A percentile compares a stretch with the other conserved stretches of the same genome.
Conservation (phyloP, 1,140 invertebrate species). For the Nephotettix cincticeps region DNA sequence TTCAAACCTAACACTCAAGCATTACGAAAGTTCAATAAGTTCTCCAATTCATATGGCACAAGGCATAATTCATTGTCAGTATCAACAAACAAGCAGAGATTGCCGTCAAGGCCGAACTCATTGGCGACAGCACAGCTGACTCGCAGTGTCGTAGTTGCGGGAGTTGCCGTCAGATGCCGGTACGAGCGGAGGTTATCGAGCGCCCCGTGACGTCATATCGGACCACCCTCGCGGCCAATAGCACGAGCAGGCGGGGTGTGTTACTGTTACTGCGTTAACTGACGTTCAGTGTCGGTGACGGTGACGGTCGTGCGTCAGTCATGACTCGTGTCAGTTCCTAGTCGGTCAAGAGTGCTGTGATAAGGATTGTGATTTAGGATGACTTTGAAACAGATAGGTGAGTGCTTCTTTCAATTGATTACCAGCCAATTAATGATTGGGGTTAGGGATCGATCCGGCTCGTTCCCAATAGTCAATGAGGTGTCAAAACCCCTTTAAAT, state of each 20-base stretch:
- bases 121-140: neutral
- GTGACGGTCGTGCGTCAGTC: too few relatives aligned
- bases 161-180: neutral
- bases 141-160: neutral
- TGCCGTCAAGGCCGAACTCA: neutral
- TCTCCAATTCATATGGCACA: too few relatives aligned
- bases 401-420: too few relatives aligned
- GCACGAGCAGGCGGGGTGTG: neutral
- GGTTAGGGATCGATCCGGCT: too few relatives aligned
- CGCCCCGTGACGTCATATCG: slow-evolving; percentile 9
- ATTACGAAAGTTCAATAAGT: too few relatives aligned
- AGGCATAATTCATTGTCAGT: neutral
- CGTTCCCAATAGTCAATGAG: too few relatives aligned
- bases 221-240: slow-evolving; percentile 6
- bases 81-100: neutral
- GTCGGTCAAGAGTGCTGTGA: neutral
- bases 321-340: neutral
- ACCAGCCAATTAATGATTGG: too few relatives aligned
- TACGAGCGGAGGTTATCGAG: neutral
- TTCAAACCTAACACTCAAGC: too few relatives aligned
- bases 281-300: neutral
- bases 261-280: neutral
- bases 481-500: too few relatives aligned
- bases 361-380: neutral
- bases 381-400: neutral